These are phyloP conservation scores for Tridacna gigas DNA, from an alignment of 2,888 invertebrate genomes.

Conservation along the genomic window DNA sequence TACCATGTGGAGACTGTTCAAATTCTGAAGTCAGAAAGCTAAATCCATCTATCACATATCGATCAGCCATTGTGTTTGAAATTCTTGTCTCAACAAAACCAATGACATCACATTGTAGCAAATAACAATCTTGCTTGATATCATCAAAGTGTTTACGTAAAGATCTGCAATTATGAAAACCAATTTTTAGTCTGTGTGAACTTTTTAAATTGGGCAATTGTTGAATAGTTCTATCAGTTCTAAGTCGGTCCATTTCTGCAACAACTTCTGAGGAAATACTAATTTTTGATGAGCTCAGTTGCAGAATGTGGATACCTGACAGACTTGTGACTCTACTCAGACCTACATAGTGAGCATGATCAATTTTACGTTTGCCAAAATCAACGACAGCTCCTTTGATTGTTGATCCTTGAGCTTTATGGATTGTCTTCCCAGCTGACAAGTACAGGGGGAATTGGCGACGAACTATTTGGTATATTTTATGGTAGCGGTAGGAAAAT, in stretches of 20 bases:
- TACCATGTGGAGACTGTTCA: conserved; percentile 38
- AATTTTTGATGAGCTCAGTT: conserved; percentile 50
- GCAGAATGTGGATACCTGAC: conserved; percentile 35
- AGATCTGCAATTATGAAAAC: conserved; percentile 55
- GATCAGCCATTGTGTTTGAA: background rate
- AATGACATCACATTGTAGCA: conserved; percentile 41
- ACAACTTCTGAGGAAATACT: conserved; percentile 33
- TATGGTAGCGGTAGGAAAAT: conserved; percentile 30
- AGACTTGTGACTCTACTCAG: conserved; percentile 57
- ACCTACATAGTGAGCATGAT: conserved; percentile 63
- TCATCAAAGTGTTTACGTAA: conserved; percentile 50
- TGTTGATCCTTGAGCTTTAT: conserved; percentile 64
- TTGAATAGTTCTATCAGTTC: conserved; percentile 20
- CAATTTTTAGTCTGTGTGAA: background rate
- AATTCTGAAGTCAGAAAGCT: conserved; percentile 12
- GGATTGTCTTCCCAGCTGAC: conserved; percentile 63
- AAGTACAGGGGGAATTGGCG: conserved; percentile 60
- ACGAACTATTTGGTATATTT: conserved; percentile 39
- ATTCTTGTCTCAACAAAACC: conserved; percentile 51
- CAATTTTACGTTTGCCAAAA: conserved; percentile 46
- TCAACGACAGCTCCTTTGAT: conserved; percentile 52
- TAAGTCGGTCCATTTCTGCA: conserved; percentile 50
- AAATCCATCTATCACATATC: conserved; percentile 35
- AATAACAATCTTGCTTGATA: conserved; percentile 32
- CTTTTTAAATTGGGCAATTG: conserved; percentile 13